Evolutionary conservation across 92 coral and sea anemone genomes (phyloP).

Genomic region (Siderastrea siderea): DNA sequence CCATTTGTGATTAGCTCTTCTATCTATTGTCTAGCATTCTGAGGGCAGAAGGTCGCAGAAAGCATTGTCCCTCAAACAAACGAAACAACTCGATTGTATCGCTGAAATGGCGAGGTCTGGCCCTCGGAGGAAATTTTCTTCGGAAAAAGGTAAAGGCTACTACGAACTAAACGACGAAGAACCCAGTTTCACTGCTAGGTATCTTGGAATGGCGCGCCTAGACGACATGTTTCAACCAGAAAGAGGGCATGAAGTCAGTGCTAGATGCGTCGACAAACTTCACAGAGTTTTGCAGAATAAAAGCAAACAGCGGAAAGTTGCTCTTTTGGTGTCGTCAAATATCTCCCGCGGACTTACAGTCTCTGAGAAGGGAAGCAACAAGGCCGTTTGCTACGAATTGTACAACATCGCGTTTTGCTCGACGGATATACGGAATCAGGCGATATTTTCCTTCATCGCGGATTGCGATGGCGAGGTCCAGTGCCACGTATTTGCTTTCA

Average conservation of each 20-base stretch:
- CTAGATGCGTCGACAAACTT: constrained; percentile 62
- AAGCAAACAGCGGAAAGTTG: constrained; percentile 66
- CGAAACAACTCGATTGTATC: not conserved
- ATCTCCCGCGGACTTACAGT: constrained; percentile 84
- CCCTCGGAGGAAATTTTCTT: constrained; percentile 61
- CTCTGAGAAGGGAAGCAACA: constrained; percentile 71
- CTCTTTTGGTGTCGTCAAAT: constrained; percentile 81
- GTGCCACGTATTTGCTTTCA: constrained; percentile 86
- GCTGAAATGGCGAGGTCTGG: constrained; percentile 9
- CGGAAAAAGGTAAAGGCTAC: constrained; percentile 66
- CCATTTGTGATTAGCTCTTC: not conserved
- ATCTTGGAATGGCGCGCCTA: constrained; percentile 69
- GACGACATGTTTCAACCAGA: constrained; percentile 57
- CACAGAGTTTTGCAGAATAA: constrained; percentile 42
- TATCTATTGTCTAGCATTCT: not conserved
- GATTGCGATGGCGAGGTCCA: constrained; percentile 82
- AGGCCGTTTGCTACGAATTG: constrained; percentile 72
- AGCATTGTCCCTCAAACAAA: not conserved
- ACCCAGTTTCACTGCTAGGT: constrained; percentile 69
- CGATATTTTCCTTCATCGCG: constrained; percentile 84
- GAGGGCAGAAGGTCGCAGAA: not conserved
- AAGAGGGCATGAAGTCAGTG: constrained; percentile 54
- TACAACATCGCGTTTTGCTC: constrained; percentile 92
- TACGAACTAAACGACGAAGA: constrained; percentile 79
- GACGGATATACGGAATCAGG: constrained; percentile 73